Evolutionary conservation across 2,113 vertebrate genomes (phyloP).

Genomic region (Pluvianellus socialis): DNA sequence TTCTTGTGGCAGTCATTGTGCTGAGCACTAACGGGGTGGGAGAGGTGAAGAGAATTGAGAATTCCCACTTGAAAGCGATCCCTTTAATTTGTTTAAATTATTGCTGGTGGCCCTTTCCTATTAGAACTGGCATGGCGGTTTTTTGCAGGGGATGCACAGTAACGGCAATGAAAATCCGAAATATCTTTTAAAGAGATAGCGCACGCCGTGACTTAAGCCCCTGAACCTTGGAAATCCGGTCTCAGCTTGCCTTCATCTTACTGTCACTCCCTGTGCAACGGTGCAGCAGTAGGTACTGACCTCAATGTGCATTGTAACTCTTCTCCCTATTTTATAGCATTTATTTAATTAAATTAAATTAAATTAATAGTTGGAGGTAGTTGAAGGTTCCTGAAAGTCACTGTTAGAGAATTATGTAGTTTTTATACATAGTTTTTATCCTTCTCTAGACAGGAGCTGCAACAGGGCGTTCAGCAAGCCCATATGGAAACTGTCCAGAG

Average conservation of each 20-base stretch:
- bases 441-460: neutral
- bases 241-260: neutral
- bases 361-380: too few species aligned
- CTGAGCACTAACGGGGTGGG: neutral
- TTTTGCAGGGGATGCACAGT: neutral
- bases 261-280: neutral
- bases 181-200: neutral
- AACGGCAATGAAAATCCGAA: neutral
- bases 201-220: neutral
- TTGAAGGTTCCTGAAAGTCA: neutral
- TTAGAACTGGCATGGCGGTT: neutral
- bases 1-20: neutral
- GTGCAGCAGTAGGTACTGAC: neutral
- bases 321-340: neutral
- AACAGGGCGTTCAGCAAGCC: neutral
- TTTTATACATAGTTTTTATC: neutral
- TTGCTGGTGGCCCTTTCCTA: neutral
- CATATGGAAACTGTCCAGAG: rapidly evolving
- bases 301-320: rapidly evolving
- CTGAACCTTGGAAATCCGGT: neutral
- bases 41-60: neutral
- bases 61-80: neutral
- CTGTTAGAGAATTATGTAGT: neutral
- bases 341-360: too few species aligned
- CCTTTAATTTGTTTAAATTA: neutral